These are phyloP conservation scores for Anthoptus insignis DNA, from an alignment of 2,888 invertebrate genomes.

Conservation along the genomic window DNA sequence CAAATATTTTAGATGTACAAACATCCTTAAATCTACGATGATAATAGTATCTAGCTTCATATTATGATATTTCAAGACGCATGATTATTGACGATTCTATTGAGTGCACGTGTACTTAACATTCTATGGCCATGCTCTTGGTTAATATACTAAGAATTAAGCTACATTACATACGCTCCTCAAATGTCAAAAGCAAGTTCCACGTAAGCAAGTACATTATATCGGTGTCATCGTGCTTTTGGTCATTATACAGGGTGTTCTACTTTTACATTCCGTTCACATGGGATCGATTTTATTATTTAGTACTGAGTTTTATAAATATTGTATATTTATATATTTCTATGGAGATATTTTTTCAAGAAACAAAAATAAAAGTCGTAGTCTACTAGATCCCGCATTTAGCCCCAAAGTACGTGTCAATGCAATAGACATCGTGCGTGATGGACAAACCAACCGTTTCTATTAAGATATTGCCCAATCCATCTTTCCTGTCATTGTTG, in stretches of 20 bases:
- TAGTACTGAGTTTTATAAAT: no score
- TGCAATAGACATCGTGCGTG: no score
- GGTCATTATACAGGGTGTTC: slow-evolving; percentile 26
- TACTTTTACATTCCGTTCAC: slow-evolving; percentile 8
- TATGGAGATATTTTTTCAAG: no score
- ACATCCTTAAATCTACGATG: not conserved
- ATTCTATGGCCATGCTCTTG: slow-evolving; percentile 6
- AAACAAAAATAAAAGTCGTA: no score
- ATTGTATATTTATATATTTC: not conserved
- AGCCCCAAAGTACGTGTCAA: no score
- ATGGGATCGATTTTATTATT: not conserved
- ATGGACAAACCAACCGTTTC: no score
- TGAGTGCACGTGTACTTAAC: not conserved
- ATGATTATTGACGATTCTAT: not conserved
- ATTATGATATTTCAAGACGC: not conserved
- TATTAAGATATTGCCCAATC: no score
- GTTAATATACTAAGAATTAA: not conserved
- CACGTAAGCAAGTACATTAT: slow-evolving; percentile 13
- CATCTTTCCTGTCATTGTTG: no score
- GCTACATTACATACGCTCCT: not conserved
- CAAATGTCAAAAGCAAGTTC: slow-evolving; percentile 10
- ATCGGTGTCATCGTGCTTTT: slow-evolving; percentile 17
- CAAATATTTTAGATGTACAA: no score
- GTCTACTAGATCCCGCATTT: no score
- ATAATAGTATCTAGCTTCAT: not conserved